These are phyloP conservation scores for Pteria penguin DNA, from an alignment of 2,888 invertebrate species.

Conservation along the genomic window DNA sequence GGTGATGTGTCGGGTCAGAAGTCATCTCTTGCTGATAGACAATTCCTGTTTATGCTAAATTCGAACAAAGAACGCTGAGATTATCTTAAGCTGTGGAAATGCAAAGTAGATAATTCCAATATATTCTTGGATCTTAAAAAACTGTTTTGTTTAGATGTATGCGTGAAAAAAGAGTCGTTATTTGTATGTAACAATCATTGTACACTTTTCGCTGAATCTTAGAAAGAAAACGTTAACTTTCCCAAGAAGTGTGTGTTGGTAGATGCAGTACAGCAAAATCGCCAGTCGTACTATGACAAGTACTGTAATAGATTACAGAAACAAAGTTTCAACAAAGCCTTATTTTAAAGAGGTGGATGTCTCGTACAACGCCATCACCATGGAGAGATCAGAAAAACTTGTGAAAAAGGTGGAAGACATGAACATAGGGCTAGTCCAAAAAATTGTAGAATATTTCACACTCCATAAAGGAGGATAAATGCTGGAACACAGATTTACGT, in stretches of 20 bases:
- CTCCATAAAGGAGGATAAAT: not conserved
- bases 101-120: not conserved
- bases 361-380: not conserved
- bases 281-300: not conserved
- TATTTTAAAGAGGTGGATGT: conserved; percentile 1
- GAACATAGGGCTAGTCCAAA: not conserved
- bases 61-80: not conserved
- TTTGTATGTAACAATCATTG: not conserved
- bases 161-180: not conserved
- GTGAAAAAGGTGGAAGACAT: not conserved
- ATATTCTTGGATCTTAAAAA: not conserved
- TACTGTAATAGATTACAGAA: not conserved
- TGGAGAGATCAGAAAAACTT: not conserved
- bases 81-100: conserved; percentile 12
- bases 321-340: not conserved
- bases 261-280: not conserved
- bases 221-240: conserved; percentile 1
- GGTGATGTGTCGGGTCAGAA: no score
- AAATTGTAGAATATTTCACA: not conserved
- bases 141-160: not conserved
- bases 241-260: not conserved
- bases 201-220: not conserved
- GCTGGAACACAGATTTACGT: no score
- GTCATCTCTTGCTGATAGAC: not conserved
- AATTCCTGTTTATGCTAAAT: not conserved